These are phyloP conservation scores for Listronotus oregonensis DNA, from an alignment of 1,140 invertebrate species.

Conservation along the genomic window DNA sequence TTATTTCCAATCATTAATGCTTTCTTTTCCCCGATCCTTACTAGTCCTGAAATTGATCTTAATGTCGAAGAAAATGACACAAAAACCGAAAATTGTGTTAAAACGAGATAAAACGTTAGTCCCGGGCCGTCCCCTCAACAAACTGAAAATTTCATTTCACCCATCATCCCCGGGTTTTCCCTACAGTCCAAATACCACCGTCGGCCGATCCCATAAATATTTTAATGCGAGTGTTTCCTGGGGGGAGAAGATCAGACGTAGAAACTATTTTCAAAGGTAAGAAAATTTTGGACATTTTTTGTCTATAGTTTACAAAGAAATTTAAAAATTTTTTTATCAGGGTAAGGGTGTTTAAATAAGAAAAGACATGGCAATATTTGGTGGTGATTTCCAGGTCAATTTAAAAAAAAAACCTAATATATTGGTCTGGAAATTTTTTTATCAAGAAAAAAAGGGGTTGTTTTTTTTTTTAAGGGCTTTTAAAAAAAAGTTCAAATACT, in stretches of 20 bases:
- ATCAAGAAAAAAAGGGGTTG: too few species aligned
- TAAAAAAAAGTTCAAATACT: too few species aligned
- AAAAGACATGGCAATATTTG: too few species aligned
- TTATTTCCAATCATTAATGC: conserved; percentile 36
- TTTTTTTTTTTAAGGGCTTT: too few species aligned
- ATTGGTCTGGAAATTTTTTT: too few species aligned
- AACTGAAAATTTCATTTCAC: conserved; percentile 52
- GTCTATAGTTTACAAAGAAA: too few species aligned
- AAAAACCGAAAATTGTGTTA: conserved; percentile 66
- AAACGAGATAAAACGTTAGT: conserved; percentile 56
- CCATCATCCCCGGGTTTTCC: conserved; percentile 56
- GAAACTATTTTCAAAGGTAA: conserved; percentile 78
- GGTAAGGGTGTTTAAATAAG: too few species aligned
- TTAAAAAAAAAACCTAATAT: too few species aligned
- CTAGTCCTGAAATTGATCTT: conserved; percentile 59
- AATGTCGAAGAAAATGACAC: conserved; percentile 60
- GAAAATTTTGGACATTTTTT: too few species aligned
- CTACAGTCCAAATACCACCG: conserved; percentile 58
- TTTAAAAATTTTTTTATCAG: too few species aligned
- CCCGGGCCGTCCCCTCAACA: conserved; percentile 49
- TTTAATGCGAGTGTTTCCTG: conserved; percentile 80
- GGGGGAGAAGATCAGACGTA: conserved; percentile 79
- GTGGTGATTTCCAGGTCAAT: too few species aligned
- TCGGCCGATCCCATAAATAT: conserved; percentile 71
- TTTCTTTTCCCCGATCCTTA: conserved; percentile 58